phyloP scores from a whole-genome alignment of 2,113 vertebrate species.

The Aptenodytes patagonicus region DNA sequence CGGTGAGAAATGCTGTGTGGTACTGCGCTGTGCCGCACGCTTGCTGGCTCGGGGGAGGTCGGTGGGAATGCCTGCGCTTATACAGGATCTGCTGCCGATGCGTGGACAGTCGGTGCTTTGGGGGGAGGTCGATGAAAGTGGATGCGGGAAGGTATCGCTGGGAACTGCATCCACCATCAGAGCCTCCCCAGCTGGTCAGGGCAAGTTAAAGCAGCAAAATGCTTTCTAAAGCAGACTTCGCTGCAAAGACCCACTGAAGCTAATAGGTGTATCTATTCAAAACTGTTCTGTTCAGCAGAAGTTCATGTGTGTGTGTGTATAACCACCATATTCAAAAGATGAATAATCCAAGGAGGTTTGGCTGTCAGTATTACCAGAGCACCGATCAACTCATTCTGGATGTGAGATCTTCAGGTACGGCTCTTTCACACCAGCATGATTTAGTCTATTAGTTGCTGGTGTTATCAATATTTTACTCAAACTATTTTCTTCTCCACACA shows the following conservation, averaged over 20 bases:
- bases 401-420: background rate
- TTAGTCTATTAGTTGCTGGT: background rate
- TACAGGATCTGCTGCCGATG: rapidly evolving
- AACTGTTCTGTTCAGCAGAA: background rate
- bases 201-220: background rate
- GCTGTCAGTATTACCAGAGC: background rate
- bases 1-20: rapidly evolving
- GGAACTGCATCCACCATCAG: background rate
- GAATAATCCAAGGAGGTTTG: background rate
- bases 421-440: background rate
- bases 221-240: background rate
- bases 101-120: rapidly evolving
- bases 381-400: background rate
- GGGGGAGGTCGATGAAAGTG: no score
- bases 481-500: background rate
- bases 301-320: background rate
- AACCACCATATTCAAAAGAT: background rate
- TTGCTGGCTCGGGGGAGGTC: background rate
- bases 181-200: background rate
- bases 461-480: background rate
- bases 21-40: background rate
- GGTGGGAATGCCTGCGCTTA: background rate
- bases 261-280: no score
- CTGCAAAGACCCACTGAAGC: background rate
- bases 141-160: background rate